These are phyloP conservation scores for Nomada flava DNA, from an alignment of 2,888 invertebrate genomes.

Conservation along the genomic window DNA sequence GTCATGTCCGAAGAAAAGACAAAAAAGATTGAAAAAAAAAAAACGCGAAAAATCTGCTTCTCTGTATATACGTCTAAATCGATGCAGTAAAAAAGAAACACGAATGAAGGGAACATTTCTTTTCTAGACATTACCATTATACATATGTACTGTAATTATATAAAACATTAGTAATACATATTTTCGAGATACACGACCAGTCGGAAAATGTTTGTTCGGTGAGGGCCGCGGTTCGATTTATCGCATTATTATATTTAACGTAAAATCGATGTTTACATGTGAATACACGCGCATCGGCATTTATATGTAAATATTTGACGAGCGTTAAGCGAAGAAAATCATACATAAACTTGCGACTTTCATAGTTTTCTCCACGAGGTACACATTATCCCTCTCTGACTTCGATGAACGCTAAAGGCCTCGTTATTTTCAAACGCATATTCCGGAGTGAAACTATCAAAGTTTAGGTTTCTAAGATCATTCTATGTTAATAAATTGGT, in stretches of 20 bases:
- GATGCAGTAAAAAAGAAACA: slow-evolving; percentile 24
- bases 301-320: slow-evolving; percentile 61
- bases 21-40: slow-evolving; percentile 12
- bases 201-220: slow-evolving; percentile 36
- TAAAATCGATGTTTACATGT: slow-evolving; percentile 62
- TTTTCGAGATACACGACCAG: slow-evolving; percentile 55
- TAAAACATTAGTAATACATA: slow-evolving; percentile 56
- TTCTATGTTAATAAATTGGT: slow-evolving; percentile 20
- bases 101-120: slow-evolving; percentile 65
- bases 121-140: slow-evolving; percentile 60
- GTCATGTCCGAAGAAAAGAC: slow-evolving; percentile 64
- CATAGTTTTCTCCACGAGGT: slow-evolving; percentile 34
- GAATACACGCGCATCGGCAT: slow-evolving; percentile 49
- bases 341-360: slow-evolving; percentile 38
- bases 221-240: slow-evolving; percentile 28
- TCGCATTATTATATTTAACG: slow-evolving; percentile 40
- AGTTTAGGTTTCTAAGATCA: slow-evolving; percentile 21
- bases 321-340: slow-evolving; percentile 60
- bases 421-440: slow-evolving; percentile 28
- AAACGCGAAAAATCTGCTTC: slow-evolving; percentile 39
- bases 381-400: slow-evolving; percentile 18
- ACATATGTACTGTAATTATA: slow-evolving; percentile 64
- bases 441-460: slow-evolving; percentile 19
- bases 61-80: slow-evolving; percentile 46
- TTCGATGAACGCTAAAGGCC: slow-evolving; percentile 24